A percentile compares a stretch with the other conserved stretches of the same genome.
Evolutionary conservation across 2,797 vertebrate species (phyloP).

Genomic region (Pristis pectinata): DNA sequence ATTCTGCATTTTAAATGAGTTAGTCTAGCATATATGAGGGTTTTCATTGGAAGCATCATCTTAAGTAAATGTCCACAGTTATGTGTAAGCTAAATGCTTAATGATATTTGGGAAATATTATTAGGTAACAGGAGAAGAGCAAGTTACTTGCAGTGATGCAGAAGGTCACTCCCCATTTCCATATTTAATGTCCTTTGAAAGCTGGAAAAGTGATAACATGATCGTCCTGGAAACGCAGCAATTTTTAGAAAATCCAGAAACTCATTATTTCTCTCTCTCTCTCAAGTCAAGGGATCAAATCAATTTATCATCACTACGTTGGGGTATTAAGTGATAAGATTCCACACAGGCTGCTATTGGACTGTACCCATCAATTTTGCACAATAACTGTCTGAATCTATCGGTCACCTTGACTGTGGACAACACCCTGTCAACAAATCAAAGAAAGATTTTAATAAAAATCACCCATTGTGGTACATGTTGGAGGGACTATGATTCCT

Average conservation of each 20-base stretch:
- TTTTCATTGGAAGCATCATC: background rate
- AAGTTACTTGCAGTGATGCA: background rate
- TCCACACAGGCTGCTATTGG: background rate
- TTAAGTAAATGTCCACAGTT: background rate
- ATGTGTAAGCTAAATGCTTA: background rate
- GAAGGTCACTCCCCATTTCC: background rate
- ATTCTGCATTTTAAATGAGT: background rate
- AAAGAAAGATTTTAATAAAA: background rate
- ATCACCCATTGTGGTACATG: background rate
- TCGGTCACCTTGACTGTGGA: background rate
- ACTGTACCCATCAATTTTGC: background rate
- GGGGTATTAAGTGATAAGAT: background rate
- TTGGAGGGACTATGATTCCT: background rate
- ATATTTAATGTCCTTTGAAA: background rate
- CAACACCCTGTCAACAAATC: background rate
- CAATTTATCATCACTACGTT: background rate
- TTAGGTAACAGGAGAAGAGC: background rate
- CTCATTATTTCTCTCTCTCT: conserved; percentile 20
- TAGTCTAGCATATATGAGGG: no score
- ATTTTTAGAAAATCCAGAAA: conserved; percentile 18
- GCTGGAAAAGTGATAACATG: background rate
- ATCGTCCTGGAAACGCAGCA: conserved; percentile 2
- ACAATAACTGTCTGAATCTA: background rate
- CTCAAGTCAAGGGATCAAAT: conserved; percentile 26
- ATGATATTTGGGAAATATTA: background rate